Evolutionary conservation across 2,888 invertebrate genomes (phyloP), one percentile per base, ranked within the genome.

Genomic region (Resseliella maxima): DNA sequence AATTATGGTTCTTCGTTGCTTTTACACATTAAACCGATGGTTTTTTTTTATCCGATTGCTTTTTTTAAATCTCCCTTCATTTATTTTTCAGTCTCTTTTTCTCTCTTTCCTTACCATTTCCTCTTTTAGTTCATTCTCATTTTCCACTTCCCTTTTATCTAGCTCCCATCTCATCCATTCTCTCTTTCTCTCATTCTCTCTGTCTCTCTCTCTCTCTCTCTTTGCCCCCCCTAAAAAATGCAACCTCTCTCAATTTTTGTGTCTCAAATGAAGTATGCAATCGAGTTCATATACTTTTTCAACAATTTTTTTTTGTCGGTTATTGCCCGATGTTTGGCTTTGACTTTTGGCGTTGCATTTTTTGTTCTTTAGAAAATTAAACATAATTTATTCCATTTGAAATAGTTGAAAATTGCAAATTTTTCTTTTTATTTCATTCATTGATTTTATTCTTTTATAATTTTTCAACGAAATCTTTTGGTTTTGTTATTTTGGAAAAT

Each of bases 1-100:
- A 59, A 59, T 59, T 59, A 59, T 59, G 59, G 59, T 24, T 59
- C 24, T n/a, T 59, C 59, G 59, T 59, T 59, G 59, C 59, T 59
- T 2, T 59, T 59, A 3, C 59, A 59, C 24, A 24, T 59, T 59
- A 24, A 24, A 59, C 24, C 59, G n/a, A 59, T 24, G 59, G 59
- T n/a, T 59, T 59, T 24, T 59, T n/a, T 24, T 24, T 24, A 24
- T 6, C 6, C 5, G 24, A 24, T 59, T 24, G n/a, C 1, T 59
- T 3, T 59, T 6, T 24, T n/a, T n/a, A n/a, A n/a, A n/a, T n/a
- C n/a, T n/a, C n/a, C 10, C 24, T 24, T 59, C 10, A 24, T 24
- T n/a, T n/a, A n/a, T 59, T 18, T 15, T 18, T 50, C 18, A 15
- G 15, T 50, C 41, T 50, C 46, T 50, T 18, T 2, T 18, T 50